These are phyloP conservation scores for Coryphaenoides rupestris DNA, from an alignment of 2,113 vertebrate species.

Conservation along the genomic window DNA sequence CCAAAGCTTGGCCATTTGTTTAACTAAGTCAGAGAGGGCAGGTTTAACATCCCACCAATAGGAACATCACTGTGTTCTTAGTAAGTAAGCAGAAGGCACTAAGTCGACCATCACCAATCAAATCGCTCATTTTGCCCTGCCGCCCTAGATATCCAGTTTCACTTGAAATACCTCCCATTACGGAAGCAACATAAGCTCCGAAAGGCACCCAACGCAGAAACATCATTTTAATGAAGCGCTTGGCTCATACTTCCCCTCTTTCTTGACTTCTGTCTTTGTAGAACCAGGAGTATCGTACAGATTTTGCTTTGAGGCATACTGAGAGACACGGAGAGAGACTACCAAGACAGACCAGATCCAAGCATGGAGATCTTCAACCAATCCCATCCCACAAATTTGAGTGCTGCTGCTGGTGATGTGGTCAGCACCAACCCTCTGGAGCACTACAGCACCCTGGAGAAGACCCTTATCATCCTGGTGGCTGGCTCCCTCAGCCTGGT, in stretches of 20 bases:
- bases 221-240: neutral
- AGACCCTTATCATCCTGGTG: slow-evolving; percentile 87
- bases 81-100: too few species aligned
- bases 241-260: neutral
- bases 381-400: slow-evolving; percentile 37
- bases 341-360: slow-evolving; percentile 24
- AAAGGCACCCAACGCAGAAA: too few species aligned
- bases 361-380: slow-evolving; percentile 56
- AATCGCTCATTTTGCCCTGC: neutral
- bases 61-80: too few species aligned
- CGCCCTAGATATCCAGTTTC: neutral
- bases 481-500: slow-evolving; percentile 89
- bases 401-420: neutral
- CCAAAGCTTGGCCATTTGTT: too few species aligned
- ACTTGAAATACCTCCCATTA: too few species aligned
- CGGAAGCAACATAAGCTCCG: too few species aligned
- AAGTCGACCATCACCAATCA: neutral
- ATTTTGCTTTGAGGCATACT: slow-evolving; percentile 27
- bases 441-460: slow-evolving; percentile 84
- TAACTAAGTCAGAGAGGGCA: too few species aligned
- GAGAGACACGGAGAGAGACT: slow-evolving; percentile 20
- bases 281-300: slow-evolving; percentile 26
- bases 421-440: slow-evolving; percentile 43
- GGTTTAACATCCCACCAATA: too few species aligned
- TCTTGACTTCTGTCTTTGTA: neutral